Base-by-base conservation (phyloP, 2,797 vertebrate species). In the Gallinago nigripennis region DNA sequence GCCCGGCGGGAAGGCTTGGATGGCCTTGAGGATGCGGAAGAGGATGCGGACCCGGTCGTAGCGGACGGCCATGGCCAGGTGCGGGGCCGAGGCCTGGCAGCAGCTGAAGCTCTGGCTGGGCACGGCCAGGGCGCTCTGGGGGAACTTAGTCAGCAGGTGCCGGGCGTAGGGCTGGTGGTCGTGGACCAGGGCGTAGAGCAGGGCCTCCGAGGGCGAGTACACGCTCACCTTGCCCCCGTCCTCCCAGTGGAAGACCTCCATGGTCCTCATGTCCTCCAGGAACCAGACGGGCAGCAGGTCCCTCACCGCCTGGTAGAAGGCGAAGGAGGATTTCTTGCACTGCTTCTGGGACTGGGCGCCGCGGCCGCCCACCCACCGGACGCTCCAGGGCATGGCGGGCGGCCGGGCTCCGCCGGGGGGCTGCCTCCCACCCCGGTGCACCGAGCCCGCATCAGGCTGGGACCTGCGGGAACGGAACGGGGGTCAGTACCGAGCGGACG, bases 201-300 rank as follows among this genome's bases (percentile, higher is more conserved):
- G 97, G 12, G 99, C 99, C 87, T 99, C 99, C 0, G 99, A 99
- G 2, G 99, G 99, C 7, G 98, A 98, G 96, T 99, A 99, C 60
- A 98, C 86, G 73, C 98, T 98, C 27, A 99, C 98, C 35, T 96
- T 98, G 12, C 99, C 99, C 9, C 99, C 98, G 16, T 99, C 99
- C 68, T 99, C 99, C 99, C 99, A 99, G 96, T 99, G 98, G 94
- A 99, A 99, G 17, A 97, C 99, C 96, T 99, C 99, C 98, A 99
- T 99, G 53, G 98, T 97, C 57, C 99, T 98, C 98, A 99, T 99
- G 97, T 99, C 99, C 97, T 99, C 99, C 89, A 99, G 97, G 68
- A 98, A 96, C 99, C 99, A 99, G 31, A 98, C 99, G 0, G 99
- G 99, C 87, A 99, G 96, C 95, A 96, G 97, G 97, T 99, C 99